A percentile compares a stretch with the other conserved stretches of the same genome.
phyloP scores from a whole-genome alignment of 2,113 vertebrate species.

The Crotalus helleri region DNA sequence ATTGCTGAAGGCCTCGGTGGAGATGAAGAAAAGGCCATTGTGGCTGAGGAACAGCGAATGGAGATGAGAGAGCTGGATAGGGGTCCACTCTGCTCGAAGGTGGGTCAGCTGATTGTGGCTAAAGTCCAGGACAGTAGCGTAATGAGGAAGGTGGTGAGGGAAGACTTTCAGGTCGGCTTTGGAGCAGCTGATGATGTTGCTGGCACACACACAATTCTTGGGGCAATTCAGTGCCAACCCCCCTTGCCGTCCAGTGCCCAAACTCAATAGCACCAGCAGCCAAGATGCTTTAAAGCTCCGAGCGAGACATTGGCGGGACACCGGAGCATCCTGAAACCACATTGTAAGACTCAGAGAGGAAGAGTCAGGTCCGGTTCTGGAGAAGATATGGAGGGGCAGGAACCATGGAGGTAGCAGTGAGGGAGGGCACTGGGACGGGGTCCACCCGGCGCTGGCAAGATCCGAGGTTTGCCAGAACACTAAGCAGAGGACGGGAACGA shows the following conservation, averaged over 20 bases:
- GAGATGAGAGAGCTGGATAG: conserved; percentile 76
- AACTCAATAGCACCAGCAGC: conserved; percentile 49
- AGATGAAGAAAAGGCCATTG: conserved; percentile 87
- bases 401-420: not conserved
- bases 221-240: conserved; percentile 77
- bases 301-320: not conserved
- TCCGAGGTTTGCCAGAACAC: not conserved
- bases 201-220: conserved; percentile 87
- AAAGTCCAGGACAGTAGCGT: conserved; percentile 84
- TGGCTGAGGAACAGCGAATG: conserved; percentile 88
- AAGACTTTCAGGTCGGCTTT: conserved; percentile 80
- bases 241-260: conserved; percentile 49
- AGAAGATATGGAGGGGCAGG: not conserved
- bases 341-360: conserved; percentile 25
- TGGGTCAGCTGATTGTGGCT: conserved; percentile 86
- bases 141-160: conserved; percentile 77
- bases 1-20: conserved; percentile 83
- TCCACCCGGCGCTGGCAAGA: not conserved
- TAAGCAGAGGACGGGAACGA: not conserved
- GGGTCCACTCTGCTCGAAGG: conserved; percentile 84
- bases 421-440: not conserved
- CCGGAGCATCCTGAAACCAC: conserved; percentile 41
- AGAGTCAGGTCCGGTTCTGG: not conserved
- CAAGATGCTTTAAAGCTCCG: not conserved
- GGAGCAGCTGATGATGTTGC: conserved; percentile 94